Conservation (phyloP, 2,888 invertebrate species). For the Acleris holmiana region DNA sequence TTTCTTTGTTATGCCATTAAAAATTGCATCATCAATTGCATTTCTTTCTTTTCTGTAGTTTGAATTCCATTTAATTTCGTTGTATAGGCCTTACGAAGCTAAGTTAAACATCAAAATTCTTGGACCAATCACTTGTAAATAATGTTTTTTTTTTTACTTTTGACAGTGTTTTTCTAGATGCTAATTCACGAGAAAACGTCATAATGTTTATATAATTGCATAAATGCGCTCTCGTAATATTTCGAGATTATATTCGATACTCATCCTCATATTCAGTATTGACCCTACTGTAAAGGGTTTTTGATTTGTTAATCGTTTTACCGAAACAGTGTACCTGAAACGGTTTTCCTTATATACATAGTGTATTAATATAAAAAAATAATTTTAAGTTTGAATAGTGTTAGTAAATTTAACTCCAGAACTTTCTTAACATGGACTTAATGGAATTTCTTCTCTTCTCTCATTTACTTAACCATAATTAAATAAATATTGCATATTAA, state of each 20-base stretch:
- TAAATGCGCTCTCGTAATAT: neutral
- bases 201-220: neutral
- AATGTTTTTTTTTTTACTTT: too few relatives aligned
- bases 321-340: slow-evolving; percentile 50
- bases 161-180: too few relatives aligned
- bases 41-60: too few relatives aligned
- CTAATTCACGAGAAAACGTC: too few relatives aligned
- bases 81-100: too few relatives aligned
- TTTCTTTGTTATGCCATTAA: too few relatives aligned
- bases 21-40: too few relatives aligned
- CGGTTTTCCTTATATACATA: slow-evolving; percentile 42
- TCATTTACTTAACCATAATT: too few relatives aligned
- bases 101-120: too few relatives aligned
- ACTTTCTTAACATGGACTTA: neutral
- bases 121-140: too few relatives aligned
- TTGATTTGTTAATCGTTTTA: slow-evolving; percentile 36
- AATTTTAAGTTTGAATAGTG: slow-evolving; percentile 25
- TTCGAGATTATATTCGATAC: slow-evolving; percentile 15
- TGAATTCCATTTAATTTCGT: too few relatives aligned
- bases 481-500: too few relatives aligned
- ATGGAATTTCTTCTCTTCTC: neutral
- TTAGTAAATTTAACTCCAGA: neutral
- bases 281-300: slow-evolving; percentile 1
- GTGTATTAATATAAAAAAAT: slow-evolving; percentile 37
- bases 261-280: slow-evolving; percentile 23